phyloP scores from a whole-genome alignment of 2,888 invertebrate species.

The Drosophila meridiana region DNA sequence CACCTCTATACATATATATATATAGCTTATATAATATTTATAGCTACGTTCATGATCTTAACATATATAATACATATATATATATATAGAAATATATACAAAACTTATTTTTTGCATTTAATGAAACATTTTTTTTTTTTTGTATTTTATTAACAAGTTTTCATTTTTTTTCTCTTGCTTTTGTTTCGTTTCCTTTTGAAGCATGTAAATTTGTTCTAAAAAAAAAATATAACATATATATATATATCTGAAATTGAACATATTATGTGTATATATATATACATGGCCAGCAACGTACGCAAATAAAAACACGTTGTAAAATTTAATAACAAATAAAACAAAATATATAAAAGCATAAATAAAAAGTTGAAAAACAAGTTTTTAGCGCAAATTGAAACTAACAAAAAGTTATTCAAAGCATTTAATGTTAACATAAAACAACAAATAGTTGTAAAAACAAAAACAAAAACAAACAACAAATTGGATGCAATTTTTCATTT shows the following conservation, averaged over 20 bases:
- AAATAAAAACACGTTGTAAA: conserved; percentile 12
- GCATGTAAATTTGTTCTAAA: conserved; percentile 42
- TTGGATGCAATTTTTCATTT: conserved; percentile 9
- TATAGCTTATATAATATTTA: conserved; percentile 34
- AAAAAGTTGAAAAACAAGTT: conserved; percentile 19
- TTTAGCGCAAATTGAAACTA: conserved; percentile 53
- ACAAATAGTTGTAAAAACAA: conserved; percentile 27
- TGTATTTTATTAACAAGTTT: conserved; percentile 32
- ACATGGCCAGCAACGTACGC: conserved; percentile 27
- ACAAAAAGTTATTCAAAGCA: conserved; percentile 45
- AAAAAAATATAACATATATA: conserved; percentile 6
- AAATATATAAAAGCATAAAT: not conserved
- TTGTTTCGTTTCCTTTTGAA: conserved; percentile 11
- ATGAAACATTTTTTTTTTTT: conserved; percentile 45
- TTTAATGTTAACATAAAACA: conserved; percentile 46
- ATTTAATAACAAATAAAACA: not conserved
- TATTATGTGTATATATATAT: conserved; percentile 5
- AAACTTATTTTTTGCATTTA: conserved; percentile 54
- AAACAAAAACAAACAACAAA: conserved; percentile 1
- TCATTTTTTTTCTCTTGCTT: conserved; percentile 15
- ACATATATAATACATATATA: conserved; percentile 39
- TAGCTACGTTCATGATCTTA: conserved; percentile 51
- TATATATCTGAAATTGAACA: conserved; percentile 9
- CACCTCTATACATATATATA: conserved; percentile 19
- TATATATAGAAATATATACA: conserved; percentile 33